Base-by-base conservation (phyloP, 2,797 vertebrate genomes). In the Falco berigora region DNA sequence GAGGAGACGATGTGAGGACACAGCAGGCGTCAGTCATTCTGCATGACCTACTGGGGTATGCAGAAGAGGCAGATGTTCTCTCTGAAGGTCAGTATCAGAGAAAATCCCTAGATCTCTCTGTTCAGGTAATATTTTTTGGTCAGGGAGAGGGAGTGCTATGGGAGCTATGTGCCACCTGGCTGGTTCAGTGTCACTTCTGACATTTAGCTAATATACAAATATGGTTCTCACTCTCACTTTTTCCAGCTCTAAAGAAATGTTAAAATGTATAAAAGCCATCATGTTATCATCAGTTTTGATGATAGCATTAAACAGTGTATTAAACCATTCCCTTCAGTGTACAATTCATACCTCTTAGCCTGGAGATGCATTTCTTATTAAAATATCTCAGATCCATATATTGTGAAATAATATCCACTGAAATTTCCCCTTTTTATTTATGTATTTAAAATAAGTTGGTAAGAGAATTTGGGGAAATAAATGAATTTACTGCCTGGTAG, bases 341-440 rank as follows among this genome's bases (percentile, higher is more conserved):
- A 94, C 88, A 93, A 96, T 89, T 97, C 64, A 78, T 96, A 83
- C 63, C 36, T 96, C 62, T 96, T 96, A 94, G 86, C 92, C 91
- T 90, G 64, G 73, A 96, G 88, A 68, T 91, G 46, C 81, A 46
- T 90, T 96, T 97, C 91, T 96, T 96, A 97, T 96, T 97, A 97
- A 96, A 97, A 94, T 82, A 23, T 94, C 40, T 96, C 61, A 82
- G 58, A 92, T 97, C 20, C 67, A 61, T 52, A 61, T 94, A 88
- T 91, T 92, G 89, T 80, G 67, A 95, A 96, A 96, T 95, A 91
- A 83, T 69, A 97, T 67, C 58, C 67, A 87, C 36, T 90, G 84
- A 91, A 85, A 88, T 93, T 93, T 18, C 15, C 74, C 34, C 49
- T 83, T 79, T 73, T 87, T 73, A 90, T 95, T 96, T 97, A 95